These are phyloP conservation scores for Uloborus plumipes DNA, from an alignment of 2,888 invertebrate species.

Conservation along the genomic window DNA sequence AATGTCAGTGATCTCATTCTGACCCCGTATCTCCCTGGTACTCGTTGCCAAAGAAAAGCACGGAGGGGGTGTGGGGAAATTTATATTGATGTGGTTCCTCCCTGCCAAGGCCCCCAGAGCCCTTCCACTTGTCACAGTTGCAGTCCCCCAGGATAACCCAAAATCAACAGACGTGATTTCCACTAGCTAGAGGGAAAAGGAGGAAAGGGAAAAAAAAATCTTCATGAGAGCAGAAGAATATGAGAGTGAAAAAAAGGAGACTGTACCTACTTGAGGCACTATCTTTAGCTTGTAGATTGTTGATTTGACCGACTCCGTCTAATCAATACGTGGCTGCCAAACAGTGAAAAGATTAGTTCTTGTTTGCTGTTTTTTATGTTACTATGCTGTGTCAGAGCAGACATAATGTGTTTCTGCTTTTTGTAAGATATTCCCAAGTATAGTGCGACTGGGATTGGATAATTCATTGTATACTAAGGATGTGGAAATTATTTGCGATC, in stretches of 20 bases:
- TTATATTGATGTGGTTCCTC: constrained; percentile 48
- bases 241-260: neutral
- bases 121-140: constrained; percentile 56
- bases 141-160: constrained; percentile 41
- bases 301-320: constrained; percentile 40
- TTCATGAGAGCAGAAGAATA: neutral
- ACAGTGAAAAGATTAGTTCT: constrained; percentile 34
- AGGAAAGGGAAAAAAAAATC: constrained; percentile 19
- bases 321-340: constrained; percentile 48
- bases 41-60: constrained; percentile 34
- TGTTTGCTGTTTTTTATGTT: constrained; percentile 21
- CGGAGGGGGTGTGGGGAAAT: constrained; percentile 30
- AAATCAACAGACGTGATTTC: constrained; percentile 62
- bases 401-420: no score
- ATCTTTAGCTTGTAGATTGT: constrained; percentile 34
- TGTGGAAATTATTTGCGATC: no score
- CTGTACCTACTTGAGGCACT: constrained; percentile 34
- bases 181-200: constrained; percentile 20
- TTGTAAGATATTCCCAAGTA: no score
- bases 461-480: no score
- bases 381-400: no score
- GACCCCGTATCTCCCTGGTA: constrained; percentile 14
- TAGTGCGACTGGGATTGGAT: no score
- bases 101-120: constrained; percentile 17
- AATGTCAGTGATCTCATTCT: constrained; percentile 39